Evolutionary conservation across 2,888 invertebrate species (phyloP).

Genomic region (Leistus spinibarbis): DNA sequence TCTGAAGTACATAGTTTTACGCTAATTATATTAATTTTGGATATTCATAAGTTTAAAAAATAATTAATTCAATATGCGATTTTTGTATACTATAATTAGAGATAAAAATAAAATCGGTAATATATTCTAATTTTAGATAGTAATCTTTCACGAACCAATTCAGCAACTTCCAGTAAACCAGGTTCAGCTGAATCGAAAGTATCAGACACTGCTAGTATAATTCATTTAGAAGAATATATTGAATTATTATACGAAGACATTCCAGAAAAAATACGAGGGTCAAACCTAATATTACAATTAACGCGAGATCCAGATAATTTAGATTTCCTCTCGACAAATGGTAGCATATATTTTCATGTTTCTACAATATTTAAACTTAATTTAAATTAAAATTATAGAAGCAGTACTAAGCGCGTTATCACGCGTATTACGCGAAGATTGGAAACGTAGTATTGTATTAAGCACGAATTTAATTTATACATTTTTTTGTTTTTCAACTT

Average conservation of each 20-base stretch:
- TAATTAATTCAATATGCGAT: not conserved
- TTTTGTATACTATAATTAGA: too few species aligned
- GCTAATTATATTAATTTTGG: not conserved
- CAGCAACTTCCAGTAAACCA: constrained; percentile 23
- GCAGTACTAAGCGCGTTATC: constrained; percentile 94
- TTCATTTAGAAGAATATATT: constrained; percentile 90
- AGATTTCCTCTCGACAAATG: constrained; percentile 90
- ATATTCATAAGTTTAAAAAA: not conserved
- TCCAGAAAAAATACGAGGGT: constrained; percentile 90
- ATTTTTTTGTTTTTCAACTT: constrained; percentile 97
- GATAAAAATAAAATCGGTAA: too few species aligned
- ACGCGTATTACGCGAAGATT: constrained; percentile 95
- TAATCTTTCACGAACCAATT: constrained; percentile 21
- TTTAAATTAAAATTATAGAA: constrained; percentile 64
- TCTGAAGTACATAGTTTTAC: too few species aligned
- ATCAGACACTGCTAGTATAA: constrained; percentile 72
- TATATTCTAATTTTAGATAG: constrained; percentile 15
- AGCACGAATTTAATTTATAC: constrained; percentile 96
- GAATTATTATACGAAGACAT: constrained; percentile 96
- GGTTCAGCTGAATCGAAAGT: constrained; percentile 58
- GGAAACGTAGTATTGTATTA: constrained; percentile 94
- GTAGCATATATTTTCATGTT: constrained; percentile 60
- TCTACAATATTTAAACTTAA: constrained; percentile 25
- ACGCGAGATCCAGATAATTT: constrained; percentile 94
- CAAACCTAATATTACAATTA: constrained; percentile 87